Evolutionary conservation across 2,797 vertebrate genomes (phyloP).

Genomic region (Crenuchus spilurus): DNA sequence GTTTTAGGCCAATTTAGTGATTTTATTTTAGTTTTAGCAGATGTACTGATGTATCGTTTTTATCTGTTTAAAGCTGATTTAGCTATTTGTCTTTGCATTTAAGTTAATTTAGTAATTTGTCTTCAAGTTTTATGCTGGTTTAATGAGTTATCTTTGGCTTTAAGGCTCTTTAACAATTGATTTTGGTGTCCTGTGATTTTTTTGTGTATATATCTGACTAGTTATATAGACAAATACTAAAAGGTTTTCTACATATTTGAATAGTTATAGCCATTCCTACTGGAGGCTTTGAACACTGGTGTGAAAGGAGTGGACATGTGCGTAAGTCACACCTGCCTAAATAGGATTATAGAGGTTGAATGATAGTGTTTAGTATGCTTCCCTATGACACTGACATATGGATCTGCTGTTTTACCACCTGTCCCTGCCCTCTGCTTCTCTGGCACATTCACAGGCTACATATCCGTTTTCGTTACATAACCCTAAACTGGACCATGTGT

Average conservation of each 20-base stretch:
- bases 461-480: not conserved
- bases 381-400: not conserved
- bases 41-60: too few relatives aligned
- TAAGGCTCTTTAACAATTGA: too few relatives aligned
- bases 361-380: not conserved
- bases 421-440: not conserved
- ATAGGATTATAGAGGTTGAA: not conserved
- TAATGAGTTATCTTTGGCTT: too few relatives aligned
- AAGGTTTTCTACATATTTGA: too few relatives aligned
- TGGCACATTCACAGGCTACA: not conserved
- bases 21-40: not conserved
- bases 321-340: slow-evolving; percentile 2
- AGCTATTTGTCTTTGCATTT: too few relatives aligned
- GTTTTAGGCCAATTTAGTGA: not conserved
- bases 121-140: too few relatives aligned
- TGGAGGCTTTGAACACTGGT: not conserved
- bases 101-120: too few relatives aligned
- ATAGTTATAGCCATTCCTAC: too few relatives aligned
- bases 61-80: too few relatives aligned
- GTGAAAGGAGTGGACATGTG: not conserved
- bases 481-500: not conserved
- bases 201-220: too few relatives aligned
- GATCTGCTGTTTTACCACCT: not conserved
- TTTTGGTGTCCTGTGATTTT: too few relatives aligned
- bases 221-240: too few relatives aligned